Base-by-base conservation (phyloP, 1,140 invertebrate species). In the Samia ricini region DNA sequence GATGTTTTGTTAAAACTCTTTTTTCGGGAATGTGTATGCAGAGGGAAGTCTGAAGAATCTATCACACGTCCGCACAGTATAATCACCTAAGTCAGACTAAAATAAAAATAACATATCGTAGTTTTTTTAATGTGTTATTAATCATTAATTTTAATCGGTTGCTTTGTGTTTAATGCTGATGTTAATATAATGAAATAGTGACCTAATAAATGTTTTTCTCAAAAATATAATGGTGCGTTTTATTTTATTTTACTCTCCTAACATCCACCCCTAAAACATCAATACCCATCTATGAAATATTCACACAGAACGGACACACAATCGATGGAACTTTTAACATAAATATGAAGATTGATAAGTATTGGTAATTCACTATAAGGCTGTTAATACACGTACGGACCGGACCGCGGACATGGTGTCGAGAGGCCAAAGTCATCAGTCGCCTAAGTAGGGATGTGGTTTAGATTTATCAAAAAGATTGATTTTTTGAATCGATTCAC, bases 71-170 rank as follows among this genome's bases (percentile, higher is more conserved):
- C 66, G 75, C 75, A 79, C 77, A 78, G 74, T 78, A 81, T 70
- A 74, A 63, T 76, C 70, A 71, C 63, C 81, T 84, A 82, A 89
- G 85, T 89, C 85, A 85, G 75, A 76, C 66, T 77, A 74, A 76
- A 76, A 75, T 83, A 85, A 20, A 20, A 84, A 29, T 85, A 81
- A 85, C 83, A 88, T 88, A 88, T 86, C 85, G 82, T 80, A 85
- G 77, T 76, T 83, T 80, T n/a, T 79, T 81, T 75, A 77, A 70
- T 75, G 81, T 87, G 83, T 88, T 86, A 84, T 82, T 80, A 74
- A 81, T 82, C 67, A 70, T 71, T 63, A 84, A n/a, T 78, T 80
- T 66, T 77, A 81, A 78, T 84, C 77, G 79, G 76, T 83, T 87
- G 84, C 83, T 83, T 88, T 80, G 81, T 88, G 83, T 88, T 86